Conservation (phyloP, 2,888 invertebrate genomes). For the Syritta pipiens region DNA sequence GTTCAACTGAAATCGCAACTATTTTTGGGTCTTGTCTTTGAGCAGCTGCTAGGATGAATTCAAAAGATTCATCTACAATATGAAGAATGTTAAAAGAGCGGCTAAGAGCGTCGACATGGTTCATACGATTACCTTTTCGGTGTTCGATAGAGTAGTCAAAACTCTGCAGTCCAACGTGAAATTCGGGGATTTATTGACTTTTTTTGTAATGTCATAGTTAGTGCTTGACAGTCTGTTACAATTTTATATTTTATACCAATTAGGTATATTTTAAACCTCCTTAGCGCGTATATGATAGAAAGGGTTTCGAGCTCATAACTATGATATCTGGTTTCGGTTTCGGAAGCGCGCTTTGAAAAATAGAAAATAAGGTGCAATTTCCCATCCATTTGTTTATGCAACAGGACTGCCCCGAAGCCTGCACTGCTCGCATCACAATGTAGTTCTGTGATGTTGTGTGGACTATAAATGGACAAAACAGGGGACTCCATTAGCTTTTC, state of each 20-base stretch:
- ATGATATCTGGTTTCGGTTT: not conserved
- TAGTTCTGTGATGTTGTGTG: not conserved
- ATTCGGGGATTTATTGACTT: not conserved
- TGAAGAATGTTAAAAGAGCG: constrained; percentile 1
- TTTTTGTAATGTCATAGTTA: not conserved
- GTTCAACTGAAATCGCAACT: not conserved
- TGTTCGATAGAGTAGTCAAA: not conserved
- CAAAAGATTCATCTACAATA: not conserved
- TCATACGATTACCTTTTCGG: not conserved
- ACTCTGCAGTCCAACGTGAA: constrained; percentile 10
- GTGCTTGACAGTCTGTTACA: not conserved
- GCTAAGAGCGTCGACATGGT: not conserved
- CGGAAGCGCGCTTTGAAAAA: not conserved
- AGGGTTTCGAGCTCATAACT: not conserved
- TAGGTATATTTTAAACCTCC: not conserved
- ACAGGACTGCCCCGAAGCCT: not conserved
- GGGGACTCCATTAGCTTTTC: not conserved
- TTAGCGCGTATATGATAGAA: too few species aligned
- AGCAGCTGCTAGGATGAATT: not conserved
- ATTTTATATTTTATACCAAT: not conserved
- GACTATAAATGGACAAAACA: not conserved
- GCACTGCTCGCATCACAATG: not conserved
- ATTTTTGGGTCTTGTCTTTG: not conserved
- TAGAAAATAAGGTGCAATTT: not conserved
- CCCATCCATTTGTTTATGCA: not conserved